Conservation (phyloP, 2,888 invertebrate genomes). For the Salpingus planirostris region DNA sequence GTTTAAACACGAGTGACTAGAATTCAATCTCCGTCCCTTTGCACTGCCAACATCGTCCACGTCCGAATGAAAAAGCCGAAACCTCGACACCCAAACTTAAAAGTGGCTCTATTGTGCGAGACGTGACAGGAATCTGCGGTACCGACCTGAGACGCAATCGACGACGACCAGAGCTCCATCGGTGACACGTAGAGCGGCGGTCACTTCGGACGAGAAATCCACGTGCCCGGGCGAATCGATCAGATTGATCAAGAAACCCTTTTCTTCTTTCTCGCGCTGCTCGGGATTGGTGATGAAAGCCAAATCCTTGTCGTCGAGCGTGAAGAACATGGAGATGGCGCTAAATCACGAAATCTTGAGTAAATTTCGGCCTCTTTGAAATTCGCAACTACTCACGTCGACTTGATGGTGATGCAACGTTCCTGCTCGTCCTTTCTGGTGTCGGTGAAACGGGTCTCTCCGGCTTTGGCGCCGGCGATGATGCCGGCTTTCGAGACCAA, state of each 20-base stretch:
- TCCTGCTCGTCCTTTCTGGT: conserved; percentile 99
- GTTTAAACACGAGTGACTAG: conserved; percentile 47
- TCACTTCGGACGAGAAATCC: conserved; percentile 99
- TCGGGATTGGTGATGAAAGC: conserved; percentile 85
- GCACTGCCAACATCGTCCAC: conserved; percentile 53
- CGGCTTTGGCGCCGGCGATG: conserved; percentile 97
- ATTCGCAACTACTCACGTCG: conserved; percentile 87
- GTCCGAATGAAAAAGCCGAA: conserved; percentile 17
- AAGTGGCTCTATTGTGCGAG: conserved; percentile 32
- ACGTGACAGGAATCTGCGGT: conserved; percentile 12
- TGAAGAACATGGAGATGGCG: conserved; percentile 99
- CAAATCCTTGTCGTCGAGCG: conserved; percentile 89
- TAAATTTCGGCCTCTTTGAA: no score
- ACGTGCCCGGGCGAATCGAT: conserved; percentile 99
- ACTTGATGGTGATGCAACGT: conserved; percentile 96
- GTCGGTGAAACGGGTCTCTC: conserved; percentile 98
- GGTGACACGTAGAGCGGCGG: conserved; percentile 98
- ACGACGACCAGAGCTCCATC: conserved; percentile 99
- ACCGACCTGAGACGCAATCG: conserved; percentile 95
- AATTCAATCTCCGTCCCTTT: conserved; percentile 62
- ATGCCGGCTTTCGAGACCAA: conserved; percentile 99
- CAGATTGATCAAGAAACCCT: conserved; percentile 98
- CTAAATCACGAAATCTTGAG: no score
- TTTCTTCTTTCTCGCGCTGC: conserved; percentile 82
- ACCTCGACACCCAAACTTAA: conserved; percentile 19